Evolutionary conservation across 2,797 vertebrate genomes (phyloP).

Genomic region (Apogon hyalosoma): DNA sequence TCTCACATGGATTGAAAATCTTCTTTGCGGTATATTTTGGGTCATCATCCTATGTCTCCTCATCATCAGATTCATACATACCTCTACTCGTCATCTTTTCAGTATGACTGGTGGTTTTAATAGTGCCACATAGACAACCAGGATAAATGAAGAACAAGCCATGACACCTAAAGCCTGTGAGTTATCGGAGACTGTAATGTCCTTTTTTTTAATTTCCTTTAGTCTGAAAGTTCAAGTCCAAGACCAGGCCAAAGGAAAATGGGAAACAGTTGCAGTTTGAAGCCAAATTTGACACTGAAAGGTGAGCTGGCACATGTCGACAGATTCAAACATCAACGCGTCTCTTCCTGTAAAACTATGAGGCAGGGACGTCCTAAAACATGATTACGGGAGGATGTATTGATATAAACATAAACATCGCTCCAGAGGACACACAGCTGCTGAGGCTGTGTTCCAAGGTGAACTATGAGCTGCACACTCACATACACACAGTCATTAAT

Average conservation of each 20-base stretch:
- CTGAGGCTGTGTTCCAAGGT: constrained; percentile 70
- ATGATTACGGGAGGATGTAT: constrained; percentile 63
- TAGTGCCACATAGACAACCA: too few relatives aligned
- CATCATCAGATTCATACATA: too few relatives aligned
- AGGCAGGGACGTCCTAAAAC: constrained; percentile 52
- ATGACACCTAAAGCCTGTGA: too few relatives aligned
- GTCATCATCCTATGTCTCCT: too few relatives aligned
- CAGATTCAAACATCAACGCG: constrained; percentile 38
- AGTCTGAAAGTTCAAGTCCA: constrained; percentile 12
- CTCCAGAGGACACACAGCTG: constrained; percentile 71
- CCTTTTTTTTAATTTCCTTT: not conserved
- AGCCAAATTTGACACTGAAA: constrained; percentile 33
- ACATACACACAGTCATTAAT: constrained; percentile 57
- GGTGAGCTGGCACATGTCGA: constrained; percentile 34
- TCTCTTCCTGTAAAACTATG: constrained; percentile 46
- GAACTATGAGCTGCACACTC: constrained; percentile 52
- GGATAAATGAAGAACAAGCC: too few relatives aligned
- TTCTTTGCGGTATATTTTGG: too few relatives aligned
- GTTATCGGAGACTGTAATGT: too few relatives aligned
- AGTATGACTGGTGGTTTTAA: too few relatives aligned
- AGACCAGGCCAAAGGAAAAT: not conserved
- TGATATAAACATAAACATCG: constrained; percentile 55
- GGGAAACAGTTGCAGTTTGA: constrained; percentile 8
- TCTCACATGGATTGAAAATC: too few relatives aligned
- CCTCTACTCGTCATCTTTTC: too few relatives aligned